Evolutionary conservation across 2,113 vertebrate species (phyloP), one percentile per base, ranked within the genome.

Genomic region (Pithys albifrons): DNA sequence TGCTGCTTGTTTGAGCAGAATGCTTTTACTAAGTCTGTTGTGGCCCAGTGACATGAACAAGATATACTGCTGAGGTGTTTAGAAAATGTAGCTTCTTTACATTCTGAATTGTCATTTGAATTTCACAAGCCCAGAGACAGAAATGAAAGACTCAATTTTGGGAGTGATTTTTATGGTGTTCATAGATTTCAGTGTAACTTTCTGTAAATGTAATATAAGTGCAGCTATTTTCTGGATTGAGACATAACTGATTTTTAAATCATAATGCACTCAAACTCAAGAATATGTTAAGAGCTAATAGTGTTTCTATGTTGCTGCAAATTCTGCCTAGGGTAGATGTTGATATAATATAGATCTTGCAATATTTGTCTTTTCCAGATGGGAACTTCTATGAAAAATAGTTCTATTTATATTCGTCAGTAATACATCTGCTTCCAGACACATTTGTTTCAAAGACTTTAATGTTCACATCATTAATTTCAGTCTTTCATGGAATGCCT

Each of bases 311-410:
- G 55, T 88, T 88, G 29, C 67, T 94, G 77, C 33, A 92, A 86
- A 93, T 94, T 94, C 65, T 72, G 77, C n/a, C 64, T 84, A 14
- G 92, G 71, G 73, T 93, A 94, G 69, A 85, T 78, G n/a, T 77
- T 73, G 19, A 85, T 64, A 79, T 85, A 91, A 94, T 54, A 88
- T 10, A 62, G 69, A 75, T 88, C 23, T 74, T 67, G n/a, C 10
- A 94, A 72, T 89, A 95, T 87, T 93, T 96, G 58, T 88, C 59
- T 94, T 96, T 64, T 94, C 74, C 93, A 97, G 91, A 96, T 93
- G 93, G 83, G 37, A 87, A 97, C 27, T 59, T 22, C 48, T 76
- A 65, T 66, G 89, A 82, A 91, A 97, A 96, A 93, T 79, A 66
- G 62, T 73, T 97, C 90, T 94, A 91, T 89, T 91, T 94, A 65